Conservation (phyloP, 2,113 vertebrate species). For the Calyptomena viridis region DNA sequence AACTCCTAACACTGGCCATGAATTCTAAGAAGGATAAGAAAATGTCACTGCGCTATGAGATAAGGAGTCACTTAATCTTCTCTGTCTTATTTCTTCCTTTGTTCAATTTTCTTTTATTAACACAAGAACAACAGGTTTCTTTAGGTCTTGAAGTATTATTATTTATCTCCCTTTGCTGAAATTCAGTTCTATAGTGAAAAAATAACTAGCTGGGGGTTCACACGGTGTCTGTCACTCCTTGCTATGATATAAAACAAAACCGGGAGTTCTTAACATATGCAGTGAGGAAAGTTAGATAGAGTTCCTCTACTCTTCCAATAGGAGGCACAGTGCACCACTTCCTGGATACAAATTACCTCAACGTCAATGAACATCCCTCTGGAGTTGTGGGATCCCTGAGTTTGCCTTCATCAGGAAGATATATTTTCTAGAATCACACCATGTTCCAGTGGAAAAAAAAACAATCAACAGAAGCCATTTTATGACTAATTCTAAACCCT, state of each 20-base stretch:
- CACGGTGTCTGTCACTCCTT: not conserved
- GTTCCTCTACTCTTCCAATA: not conserved
- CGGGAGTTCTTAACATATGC: not conserved
- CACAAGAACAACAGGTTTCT: conserved; percentile 7
- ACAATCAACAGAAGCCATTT: not conserved
- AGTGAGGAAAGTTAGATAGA: not conserved
- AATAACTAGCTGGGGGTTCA: not conserved
- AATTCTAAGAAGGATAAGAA: conserved; percentile 59
- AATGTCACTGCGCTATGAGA: conserved; percentile 47
- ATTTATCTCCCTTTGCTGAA: conserved; percentile 18
- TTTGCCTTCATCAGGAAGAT: not conserved
- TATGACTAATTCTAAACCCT: not conserved
- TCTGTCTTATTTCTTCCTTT: conserved; percentile 5
- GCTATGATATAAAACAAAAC: not conserved
- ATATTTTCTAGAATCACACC: not conserved
- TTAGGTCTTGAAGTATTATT: not conserved
- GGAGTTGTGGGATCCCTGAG: not conserved
- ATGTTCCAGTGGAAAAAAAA: not conserved
- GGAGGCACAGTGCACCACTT: not conserved
- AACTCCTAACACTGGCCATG: not conserved
- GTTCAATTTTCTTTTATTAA: conserved; percentile 55
- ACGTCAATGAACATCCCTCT: not conserved
- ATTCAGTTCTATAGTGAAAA: not conserved
- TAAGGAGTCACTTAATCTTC: conserved; percentile 61
- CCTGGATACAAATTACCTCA: not conserved